phyloP scores from a whole-genome alignment of 2,888 invertebrate species.

The Scaptomyza flava region DNA sequence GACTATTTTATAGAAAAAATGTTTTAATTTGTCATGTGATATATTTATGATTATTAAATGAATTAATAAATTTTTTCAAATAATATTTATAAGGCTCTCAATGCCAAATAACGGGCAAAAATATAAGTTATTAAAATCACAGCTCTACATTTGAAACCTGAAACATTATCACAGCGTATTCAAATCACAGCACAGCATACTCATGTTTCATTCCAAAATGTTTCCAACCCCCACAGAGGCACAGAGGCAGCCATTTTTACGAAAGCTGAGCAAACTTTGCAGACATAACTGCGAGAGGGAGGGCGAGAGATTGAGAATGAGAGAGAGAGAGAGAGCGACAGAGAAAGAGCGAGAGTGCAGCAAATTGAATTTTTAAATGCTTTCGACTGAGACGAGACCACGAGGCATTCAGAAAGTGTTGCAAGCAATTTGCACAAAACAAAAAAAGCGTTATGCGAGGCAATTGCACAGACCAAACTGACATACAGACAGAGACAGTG shows the following conservation, averaged over 20 bases:
- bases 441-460: conserved; percentile 71
- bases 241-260: conserved; percentile 79
- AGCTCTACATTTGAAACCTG: not conserved
- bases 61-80: not conserved
- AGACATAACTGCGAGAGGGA: conserved; percentile 47
- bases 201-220: conserved; percentile 49
- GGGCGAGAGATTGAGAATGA: conserved; percentile 7
- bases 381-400: conserved; percentile 78
- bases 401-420: conserved; percentile 81
- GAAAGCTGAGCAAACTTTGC: conserved; percentile 74
- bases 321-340: conserved; percentile 10
- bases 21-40: no score
- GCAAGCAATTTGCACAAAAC: conserved; percentile 80
- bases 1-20: no score
- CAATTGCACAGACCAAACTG: conserved; percentile 62
- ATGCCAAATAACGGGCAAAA: not conserved
- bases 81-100: not conserved
- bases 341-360: conserved; percentile 28
- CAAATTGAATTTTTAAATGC: conserved; percentile 80
- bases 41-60: not conserved
- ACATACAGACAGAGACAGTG: conserved; percentile 5
- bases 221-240: conserved; percentile 56
- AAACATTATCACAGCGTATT: conserved; percentile 19
- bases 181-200: conserved; percentile 34
- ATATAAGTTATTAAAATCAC: conserved; percentile 1